Evolutionary conservation across 2,797 vertebrate species (phyloP).

Genomic region (Hemitrygon akajei): DNA sequence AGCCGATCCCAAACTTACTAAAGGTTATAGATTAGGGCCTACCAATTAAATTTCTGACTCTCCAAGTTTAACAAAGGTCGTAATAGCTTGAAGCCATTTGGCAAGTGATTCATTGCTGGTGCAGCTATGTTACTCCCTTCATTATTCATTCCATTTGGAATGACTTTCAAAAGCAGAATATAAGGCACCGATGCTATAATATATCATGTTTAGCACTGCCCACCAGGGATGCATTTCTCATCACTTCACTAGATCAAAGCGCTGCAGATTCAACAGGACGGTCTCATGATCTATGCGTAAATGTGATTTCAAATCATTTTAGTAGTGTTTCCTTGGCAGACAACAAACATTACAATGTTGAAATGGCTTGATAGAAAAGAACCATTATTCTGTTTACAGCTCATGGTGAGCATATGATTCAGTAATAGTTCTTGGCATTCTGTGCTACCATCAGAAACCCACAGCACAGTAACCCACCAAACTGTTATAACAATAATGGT

Average conservation of each 20-base stretch:
- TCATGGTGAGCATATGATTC: not conserved
- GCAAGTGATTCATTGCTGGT: no score
- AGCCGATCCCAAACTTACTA: not conserved
- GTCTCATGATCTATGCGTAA: not conserved
- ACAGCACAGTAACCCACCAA: not conserved
- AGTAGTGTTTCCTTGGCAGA: not conserved
- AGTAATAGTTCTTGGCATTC: not conserved
- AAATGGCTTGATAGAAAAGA: constrained; percentile 14
- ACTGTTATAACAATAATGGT: not conserved
- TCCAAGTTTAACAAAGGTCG: not conserved
- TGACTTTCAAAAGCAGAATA: no score
- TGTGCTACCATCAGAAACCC: not conserved
- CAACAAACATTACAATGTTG: no score
- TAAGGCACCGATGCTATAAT: no score
- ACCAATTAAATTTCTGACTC: not conserved
- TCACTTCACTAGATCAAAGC: not conserved
- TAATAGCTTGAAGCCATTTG: not conserved
- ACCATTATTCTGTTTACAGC: not conserved
- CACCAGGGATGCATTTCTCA: no score
- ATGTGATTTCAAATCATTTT: not conserved
- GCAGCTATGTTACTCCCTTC: no score
- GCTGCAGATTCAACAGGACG: not conserved
- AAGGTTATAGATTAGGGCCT: not conserved
- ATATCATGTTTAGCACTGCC: no score
- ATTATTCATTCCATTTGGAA: no score